Conservation (phyloP, 2,113 vertebrate genomes). For the Leptosomus discolor region DNA sequence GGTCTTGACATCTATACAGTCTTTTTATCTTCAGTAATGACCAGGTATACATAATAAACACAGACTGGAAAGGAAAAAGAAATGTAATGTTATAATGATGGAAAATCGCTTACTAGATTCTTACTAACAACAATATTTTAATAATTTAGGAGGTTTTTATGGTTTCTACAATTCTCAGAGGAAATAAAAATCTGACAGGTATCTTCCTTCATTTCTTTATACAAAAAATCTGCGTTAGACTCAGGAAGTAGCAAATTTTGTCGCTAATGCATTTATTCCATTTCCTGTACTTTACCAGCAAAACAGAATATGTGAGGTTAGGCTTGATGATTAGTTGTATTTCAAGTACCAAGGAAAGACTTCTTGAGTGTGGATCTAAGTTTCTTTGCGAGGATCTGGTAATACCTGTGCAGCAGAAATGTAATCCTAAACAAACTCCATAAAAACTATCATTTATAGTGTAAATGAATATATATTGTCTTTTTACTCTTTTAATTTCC, state of each 20-base stretch:
- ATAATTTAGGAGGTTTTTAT: not conserved
- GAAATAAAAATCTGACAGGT: not conserved
- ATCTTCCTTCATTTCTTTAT: not conserved
- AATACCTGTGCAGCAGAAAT: not conserved
- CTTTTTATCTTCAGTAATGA: not conserved
- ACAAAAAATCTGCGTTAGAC: not conserved
- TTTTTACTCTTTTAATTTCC: not conserved
- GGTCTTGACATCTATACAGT: not conserved
- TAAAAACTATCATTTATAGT: not conserved
- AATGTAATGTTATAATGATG: not conserved
- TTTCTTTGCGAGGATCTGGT: not conserved
- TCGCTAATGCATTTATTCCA: not conserved
- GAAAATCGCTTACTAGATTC: not conserved
- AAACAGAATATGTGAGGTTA: not conserved
- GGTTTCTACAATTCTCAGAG: not conserved
- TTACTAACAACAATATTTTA: not conserved
- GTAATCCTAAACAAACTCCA: not conserved
- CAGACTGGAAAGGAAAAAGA: not conserved
- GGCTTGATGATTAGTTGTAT: not conserved
- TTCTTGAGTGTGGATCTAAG: not conserved
- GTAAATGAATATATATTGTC: not conserved
- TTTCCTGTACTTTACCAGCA: not conserved
- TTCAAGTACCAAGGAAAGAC: not conserved
- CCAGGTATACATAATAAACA: not conserved
- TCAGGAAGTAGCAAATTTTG: not conserved